Base-by-base conservation (phyloP, 2,797 vertebrate genomes). In the Liasis olivaceus region DNA sequence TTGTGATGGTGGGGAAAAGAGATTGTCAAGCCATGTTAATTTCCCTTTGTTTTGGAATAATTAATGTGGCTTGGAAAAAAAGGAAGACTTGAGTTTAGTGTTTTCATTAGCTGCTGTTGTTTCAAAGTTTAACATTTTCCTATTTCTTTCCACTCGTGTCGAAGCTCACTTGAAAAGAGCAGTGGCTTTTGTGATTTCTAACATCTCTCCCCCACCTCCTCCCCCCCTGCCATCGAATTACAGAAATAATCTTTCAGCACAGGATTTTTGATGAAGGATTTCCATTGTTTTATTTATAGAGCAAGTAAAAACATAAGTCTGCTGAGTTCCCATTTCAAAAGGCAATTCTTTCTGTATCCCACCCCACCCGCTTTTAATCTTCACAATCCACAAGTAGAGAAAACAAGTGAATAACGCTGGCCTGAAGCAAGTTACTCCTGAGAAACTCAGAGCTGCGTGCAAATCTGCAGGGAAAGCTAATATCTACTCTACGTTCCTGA, bases 41-140 rank as follows among this genome's bases (percentile, higher is more conserved):
- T 90, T 63, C 36, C 26, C 12, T 54, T 93, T 93, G 69, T 89
- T 89, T 84, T 9, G 54, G 60, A 85, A 89, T 86, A 72, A 87
- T 86, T 36, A n/a, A 13, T 12, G 5, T 42, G 36, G 24, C 31
- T 42, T 47, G 31, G 6, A 20, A 66, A 31, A 31, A 20, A 66
- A 31, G 54, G 88, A 54, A 92, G 56, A 58, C 42, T 36, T 62
- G 69, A 6, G 13, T 28, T 85, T 36, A 20, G 36, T 36, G 36
- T 36, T 36, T 36, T 36, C 36, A 36, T 36, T 36, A 36, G 36
- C 36, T 36, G 36, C 36, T 36, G 36, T 36, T 36, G 36, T 36
- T 36, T 36, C 36, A 36, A 36, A 36, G 2, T 15, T 28, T 51
- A 1, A 84, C 77, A 7, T 28, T 47, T 72, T 91, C 90, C 31